Conservation (phyloP, 1,140 invertebrate species). For the Stegodyphus dumicola region DNA sequence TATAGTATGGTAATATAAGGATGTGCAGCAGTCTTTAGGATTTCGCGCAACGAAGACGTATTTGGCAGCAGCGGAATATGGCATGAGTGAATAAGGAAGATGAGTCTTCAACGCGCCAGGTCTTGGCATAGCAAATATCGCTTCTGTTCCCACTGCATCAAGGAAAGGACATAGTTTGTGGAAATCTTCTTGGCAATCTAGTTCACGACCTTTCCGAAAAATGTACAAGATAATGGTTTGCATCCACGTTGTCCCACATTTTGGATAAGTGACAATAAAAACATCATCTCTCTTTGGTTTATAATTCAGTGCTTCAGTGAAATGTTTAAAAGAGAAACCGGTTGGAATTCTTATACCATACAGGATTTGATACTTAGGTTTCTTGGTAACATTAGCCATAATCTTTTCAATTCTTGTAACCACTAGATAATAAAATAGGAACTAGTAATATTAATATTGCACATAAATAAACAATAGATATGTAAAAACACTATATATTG, state of each 20-base stretch:
- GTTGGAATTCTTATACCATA: conserved; percentile 14
- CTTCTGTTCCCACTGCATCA: conserved; percentile 27
- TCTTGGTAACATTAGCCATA: background rate
- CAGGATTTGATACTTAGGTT: background rate
- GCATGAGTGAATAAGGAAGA: conserved; percentile 78
- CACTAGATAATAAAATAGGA: too few relatives aligned
- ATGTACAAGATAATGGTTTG: background rate
- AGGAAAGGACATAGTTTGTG: conserved; percentile 10
- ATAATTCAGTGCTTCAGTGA: background rate
- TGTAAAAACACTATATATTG: too few relatives aligned
- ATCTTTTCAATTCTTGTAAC: too few relatives aligned
- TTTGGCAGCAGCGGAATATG: conserved; percentile 69
- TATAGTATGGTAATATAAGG: conserved; percentile 83
- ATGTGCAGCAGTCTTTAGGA: conserved; percentile 87
- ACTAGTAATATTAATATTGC: too few relatives aligned
- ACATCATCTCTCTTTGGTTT: background rate
- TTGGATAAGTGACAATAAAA: background rate
- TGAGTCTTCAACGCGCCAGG: conserved; percentile 74
- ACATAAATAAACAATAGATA: too few relatives aligned
- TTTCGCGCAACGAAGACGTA: conserved; percentile 83
- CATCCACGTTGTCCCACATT: conserved; percentile 1
- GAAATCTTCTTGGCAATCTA: background rate
- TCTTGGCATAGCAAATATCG: conserved; percentile 15
- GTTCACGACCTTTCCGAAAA: background rate
- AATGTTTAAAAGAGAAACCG: conserved; percentile 26